Base-by-base conservation (phyloP, 1,140 invertebrate species). In the Diplogasteroides magnus region DNA sequence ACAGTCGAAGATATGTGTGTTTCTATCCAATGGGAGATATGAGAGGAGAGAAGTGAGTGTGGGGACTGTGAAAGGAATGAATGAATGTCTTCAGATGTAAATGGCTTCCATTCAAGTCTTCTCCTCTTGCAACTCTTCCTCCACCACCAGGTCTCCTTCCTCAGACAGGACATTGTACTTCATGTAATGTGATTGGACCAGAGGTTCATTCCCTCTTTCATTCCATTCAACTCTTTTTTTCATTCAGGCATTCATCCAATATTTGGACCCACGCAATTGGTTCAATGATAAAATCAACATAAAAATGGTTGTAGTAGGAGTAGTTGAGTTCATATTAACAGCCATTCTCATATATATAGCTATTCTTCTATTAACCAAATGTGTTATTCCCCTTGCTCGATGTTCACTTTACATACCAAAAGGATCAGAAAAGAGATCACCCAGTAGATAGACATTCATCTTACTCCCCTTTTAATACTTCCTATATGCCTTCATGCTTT, bases 1-100 rank as follows among this genome's bases (percentile, higher is more conserved):
- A 71, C 27, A 67, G 65, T 0, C 32, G 31, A 1, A 56, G 70
- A 61, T 67, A 75, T 25, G 73, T 78, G 14, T 78, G 77, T 48
- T 67, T 78, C 61, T 68, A 80, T 67, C 78, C 77, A 29, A 60
- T 70, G 15, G 78, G 77, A 14, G 75, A 77, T 66, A 15, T 59
- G 19, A 67, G 76, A 2, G 67, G 65, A 6, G 32, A 76, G 26
- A 62, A 62, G 26, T 78, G 77, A 76, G 32, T 26, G 27, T 1
- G 76, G 68, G 1, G 58, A 69, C n/a, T 60, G 58, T 27, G 63
- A 75, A 19, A 77, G 76, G 19, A 26, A 19, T 63, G 61, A 27
- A 14, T 3, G 61, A 27, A 11, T 26, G 29, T 13, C n/a, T 31
- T 31, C 61, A 60, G 28, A 63, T 63, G 25, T 63, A 63, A 31